Evolutionary conservation across 2,888 invertebrate genomes (phyloP).

Genomic region (Periphyllus acericola): DNA sequence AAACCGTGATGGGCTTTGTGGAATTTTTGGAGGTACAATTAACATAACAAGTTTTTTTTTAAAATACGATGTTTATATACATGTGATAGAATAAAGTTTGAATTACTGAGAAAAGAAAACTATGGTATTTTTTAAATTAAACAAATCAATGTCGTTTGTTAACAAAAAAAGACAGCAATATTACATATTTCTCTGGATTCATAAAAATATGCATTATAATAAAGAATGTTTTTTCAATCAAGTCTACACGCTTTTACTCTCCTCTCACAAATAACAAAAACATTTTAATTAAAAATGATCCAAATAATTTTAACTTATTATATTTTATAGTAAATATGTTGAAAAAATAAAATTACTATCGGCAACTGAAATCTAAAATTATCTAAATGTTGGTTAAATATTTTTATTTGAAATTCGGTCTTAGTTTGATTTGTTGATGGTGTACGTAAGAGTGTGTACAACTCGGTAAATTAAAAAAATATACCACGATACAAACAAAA

Average conservation of each 20-base stretch:
- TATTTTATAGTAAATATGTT: too few species aligned
- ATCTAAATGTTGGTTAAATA: too few species aligned
- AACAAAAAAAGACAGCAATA: not conserved
- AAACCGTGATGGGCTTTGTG: not conserved
- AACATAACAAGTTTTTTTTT: conserved; percentile 34
- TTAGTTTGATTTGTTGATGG: too few species aligned
- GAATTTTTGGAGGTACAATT: not conserved
- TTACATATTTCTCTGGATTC: not conserved
- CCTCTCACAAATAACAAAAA: not conserved
- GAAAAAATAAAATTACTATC: not conserved
- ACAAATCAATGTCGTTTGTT: not conserved
- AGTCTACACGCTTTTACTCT: not conserved
- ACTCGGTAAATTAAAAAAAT: too few species aligned
- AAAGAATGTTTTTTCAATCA: not conserved
- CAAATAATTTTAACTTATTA: too few species aligned
- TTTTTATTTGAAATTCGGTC: too few species aligned
- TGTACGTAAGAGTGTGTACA: too few species aligned
- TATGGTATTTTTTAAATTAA: not conserved
- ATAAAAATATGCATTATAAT: not conserved
- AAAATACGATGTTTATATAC: not conserved
- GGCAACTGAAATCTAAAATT: not conserved
- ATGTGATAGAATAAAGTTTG: not conserved
- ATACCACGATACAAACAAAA: too few species aligned
- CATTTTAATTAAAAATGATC: not conserved
- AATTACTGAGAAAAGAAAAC: not conserved